phyloP scores from a whole-genome alignment of 2,888 invertebrate genomes.

The Metellina segmentata region DNA sequence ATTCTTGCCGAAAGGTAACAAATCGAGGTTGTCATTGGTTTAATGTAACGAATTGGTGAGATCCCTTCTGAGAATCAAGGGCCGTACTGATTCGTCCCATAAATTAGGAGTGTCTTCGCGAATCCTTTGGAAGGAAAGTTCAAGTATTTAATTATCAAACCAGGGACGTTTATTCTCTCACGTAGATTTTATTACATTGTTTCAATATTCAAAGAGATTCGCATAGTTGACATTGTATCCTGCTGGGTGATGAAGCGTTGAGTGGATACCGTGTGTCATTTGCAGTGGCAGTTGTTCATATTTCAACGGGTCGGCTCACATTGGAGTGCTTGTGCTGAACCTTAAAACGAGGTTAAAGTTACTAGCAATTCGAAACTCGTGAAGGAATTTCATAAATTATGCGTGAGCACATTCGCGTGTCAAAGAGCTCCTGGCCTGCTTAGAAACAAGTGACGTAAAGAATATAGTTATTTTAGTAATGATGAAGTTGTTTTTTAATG shows the following conservation, averaged over 20 bases:
- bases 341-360: background rate
- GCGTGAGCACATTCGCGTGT: too few species aligned
- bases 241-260: background rate
- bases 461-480: too few species aligned
- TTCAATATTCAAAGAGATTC: background rate
- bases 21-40: background rate
- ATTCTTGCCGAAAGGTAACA: slow-evolving; percentile 1
- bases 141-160: background rate
- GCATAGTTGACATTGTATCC: background rate
- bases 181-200: background rate
- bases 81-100: too few species aligned
- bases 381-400: too few species aligned
- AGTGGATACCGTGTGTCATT: background rate
- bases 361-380: background rate
- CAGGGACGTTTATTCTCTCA: background rate
- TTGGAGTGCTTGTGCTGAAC: background rate
- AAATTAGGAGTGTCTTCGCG: background rate
- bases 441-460: too few species aligned
- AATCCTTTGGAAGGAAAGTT: background rate
- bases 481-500: too few species aligned
- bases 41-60: background rate
- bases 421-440: too few species aligned
- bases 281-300: background rate
- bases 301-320: background rate
- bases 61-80: background rate